Evolutionary conservation across 92 coral and sea anemone genomes (phyloP), one percentile per base, ranked within the genome.

Genomic region (Scolanthus callimorphus): DNA sequence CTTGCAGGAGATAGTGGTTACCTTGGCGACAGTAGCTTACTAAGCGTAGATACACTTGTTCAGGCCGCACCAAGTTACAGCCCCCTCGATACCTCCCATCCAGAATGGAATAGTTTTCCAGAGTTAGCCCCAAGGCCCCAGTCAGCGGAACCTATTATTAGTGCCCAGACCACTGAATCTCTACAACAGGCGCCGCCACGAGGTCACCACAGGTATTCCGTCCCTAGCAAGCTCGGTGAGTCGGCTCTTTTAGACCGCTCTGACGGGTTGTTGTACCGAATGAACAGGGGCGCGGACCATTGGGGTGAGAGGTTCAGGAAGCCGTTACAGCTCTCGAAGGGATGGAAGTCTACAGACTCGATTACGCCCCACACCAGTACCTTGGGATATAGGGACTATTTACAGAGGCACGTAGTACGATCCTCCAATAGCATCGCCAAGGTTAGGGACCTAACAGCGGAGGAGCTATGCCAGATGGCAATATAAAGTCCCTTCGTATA

Each of bases 361-460:
- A 37, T 68, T 19, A 4, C 75, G 22, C 24, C 19, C 10, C 23
- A 17, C n/a, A 62, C 56, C 1, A 46, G 57, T 12, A 9, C 57
- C 11, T 65, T 37, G n/a, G 75, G 75, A 3, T 57, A 68, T 65
- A 55, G 43, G 27, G 88, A 85, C 37, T 59, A 69, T 47, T 58
- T 90, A 48, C 90, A 74, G 39, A 67, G 97, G 27, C 84, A 90
- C 13, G 55, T 90, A 12, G 97, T 90, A 20, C 84, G 79, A 38
- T 86, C 95, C 25, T 90, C 97, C 17, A 79, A 74, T 43, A 69
- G 59, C 41, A 90, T 90, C 30, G 95, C 97, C 11, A 86, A 75
- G 39, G 67, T 90, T 65, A 77, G 97, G 55, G 95, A 86, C 60
- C 70, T 90, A 63, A 86, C 65, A 6, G 95, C 95, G 1, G 87